These are phyloP conservation scores for Thalassoma bifasciatum DNA, from an alignment of 2,113 vertebrate species.

Conservation along the genomic window DNA sequence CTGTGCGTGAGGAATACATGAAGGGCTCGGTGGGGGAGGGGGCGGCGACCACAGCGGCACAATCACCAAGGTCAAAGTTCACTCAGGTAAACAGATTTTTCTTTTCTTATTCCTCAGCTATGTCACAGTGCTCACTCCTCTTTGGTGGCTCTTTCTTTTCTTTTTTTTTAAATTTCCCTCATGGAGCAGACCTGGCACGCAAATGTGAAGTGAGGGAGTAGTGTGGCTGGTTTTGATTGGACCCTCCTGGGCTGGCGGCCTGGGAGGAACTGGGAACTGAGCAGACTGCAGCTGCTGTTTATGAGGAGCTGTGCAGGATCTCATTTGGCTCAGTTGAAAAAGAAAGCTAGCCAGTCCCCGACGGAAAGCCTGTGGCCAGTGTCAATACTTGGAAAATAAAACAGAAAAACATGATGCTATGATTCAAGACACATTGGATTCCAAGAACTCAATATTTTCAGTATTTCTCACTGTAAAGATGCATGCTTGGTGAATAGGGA, in stretches of 20 bases:
- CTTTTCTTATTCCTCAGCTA: conserved; percentile 15
- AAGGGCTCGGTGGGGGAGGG: conserved; percentile 77
- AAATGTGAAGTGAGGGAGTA: conserved; percentile 55
- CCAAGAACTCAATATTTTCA: not conserved
- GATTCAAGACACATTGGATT: conserved; percentile 45
- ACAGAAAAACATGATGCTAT: conserved; percentile 46
- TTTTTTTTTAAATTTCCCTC: conserved; percentile 7
- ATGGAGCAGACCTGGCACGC: conserved; percentile 54
- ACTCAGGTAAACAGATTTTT: conserved; percentile 74
- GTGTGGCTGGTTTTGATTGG: conserved; percentile 75
- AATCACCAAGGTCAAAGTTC: conserved; percentile 67
- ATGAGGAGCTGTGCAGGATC: conserved; percentile 66
- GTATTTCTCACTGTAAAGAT: not conserved
- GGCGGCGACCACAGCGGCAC: conserved; percentile 60
- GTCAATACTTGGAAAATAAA: conserved; percentile 71
- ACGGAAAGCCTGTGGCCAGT: conserved; percentile 61
- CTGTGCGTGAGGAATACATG: conserved; percentile 81
- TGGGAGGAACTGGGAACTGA: conserved; percentile 67
- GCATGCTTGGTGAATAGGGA: not conserved
- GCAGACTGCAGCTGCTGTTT: conserved; percentile 75
- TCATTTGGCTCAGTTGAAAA: conserved; percentile 58
- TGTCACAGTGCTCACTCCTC: not conserved
- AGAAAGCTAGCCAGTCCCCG: conserved; percentile 36
- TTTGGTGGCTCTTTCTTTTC: conserved; percentile 2
- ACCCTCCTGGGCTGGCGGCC: conserved; percentile 61